These are phyloP conservation scores for Urocynchramus pylzowi DNA, from an alignment of 2,113 vertebrate species.

Conservation along the genomic window DNA sequence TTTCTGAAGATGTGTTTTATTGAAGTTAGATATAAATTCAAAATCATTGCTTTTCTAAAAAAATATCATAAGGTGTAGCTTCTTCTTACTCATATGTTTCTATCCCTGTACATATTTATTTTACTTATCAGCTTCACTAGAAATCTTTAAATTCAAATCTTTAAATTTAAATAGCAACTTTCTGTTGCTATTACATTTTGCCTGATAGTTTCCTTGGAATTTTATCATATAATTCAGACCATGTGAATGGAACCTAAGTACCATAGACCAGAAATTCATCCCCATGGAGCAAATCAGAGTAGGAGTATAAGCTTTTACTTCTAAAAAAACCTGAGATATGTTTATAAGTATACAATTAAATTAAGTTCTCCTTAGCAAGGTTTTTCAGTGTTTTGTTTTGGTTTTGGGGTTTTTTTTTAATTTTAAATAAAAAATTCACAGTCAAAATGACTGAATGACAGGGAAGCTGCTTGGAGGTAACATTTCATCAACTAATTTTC, in stretches of 20 bases:
- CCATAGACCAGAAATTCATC: not conserved
- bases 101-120: not conserved
- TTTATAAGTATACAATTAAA: not conserved
- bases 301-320: not conserved
- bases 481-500: not conserved
- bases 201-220: not conserved
- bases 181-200: not conserved
- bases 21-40: not conserved
- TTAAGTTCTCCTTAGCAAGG: not conserved
- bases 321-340: accelerated
- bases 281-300: not conserved
- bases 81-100: not conserved
- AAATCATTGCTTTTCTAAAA: not conserved
- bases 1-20: not conserved
- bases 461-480: not conserved
- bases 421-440: not conserved
- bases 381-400: not conserved
- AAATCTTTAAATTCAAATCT: not conserved
- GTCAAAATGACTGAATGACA: not conserved
- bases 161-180: not conserved
- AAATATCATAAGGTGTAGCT: accelerated
- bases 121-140: not conserved
- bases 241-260: not conserved
- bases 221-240: not conserved
- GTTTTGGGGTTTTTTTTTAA: not conserved